phyloP scores from a whole-genome alignment of 1,140 invertebrate species.

The Neodiprion lecontei region DNA sequence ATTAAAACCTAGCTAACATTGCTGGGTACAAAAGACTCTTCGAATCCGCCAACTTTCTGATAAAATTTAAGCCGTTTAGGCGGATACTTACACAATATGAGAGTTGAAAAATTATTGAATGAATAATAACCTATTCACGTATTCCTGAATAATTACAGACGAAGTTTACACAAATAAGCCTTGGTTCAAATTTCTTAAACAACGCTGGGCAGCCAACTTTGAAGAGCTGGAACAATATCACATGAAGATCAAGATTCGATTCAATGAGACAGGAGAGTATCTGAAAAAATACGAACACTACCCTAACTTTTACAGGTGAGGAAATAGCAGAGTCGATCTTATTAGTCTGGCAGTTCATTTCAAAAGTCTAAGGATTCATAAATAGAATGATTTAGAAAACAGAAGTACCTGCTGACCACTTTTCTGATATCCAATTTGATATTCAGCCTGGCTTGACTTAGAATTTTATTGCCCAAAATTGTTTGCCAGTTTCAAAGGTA shows the following conservation, averaged over 20 bases:
- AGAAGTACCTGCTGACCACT: too few species aligned
- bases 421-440: neutral
- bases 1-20: too few species aligned
- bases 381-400: too few species aligned
- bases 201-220: slow-evolving; percentile 93
- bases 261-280: slow-evolving; percentile 84
- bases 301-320: slow-evolving; percentile 82
- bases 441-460: neutral
- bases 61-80: too few species aligned
- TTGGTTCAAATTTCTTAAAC: slow-evolving; percentile 89
- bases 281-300: slow-evolving; percentile 88
- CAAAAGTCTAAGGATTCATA: neutral
- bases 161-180: slow-evolving; percentile 84
- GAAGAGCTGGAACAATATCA: slow-evolving; percentile 91
- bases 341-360: neutral
- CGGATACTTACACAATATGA: too few species aligned
- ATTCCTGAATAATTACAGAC: slow-evolving; percentile 58
- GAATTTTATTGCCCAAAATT: neutral
- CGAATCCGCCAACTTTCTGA: too few species aligned
- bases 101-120: slow-evolving; percentile 10
- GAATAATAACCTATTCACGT: slow-evolving; percentile 24
- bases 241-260: slow-evolving; percentile 91
- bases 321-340: slow-evolving; percentile 3
- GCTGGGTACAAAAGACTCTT: too few species aligned
- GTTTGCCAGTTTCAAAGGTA: neutral